These are phyloP conservation scores for Anthoptus insignis DNA, from an alignment of 2,888 invertebrate species.

Conservation along the genomic window DNA sequence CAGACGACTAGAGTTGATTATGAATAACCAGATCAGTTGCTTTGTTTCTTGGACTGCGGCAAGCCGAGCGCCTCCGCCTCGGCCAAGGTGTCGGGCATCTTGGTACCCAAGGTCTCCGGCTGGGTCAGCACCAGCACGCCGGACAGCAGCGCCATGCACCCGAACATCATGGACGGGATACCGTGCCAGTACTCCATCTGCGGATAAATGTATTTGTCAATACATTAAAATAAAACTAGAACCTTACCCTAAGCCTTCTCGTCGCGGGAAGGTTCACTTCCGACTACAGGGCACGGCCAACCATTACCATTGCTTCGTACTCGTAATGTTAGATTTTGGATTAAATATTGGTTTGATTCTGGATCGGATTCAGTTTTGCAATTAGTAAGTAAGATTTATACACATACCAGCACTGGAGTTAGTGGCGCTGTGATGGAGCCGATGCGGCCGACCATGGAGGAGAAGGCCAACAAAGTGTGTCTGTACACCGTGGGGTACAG, in stretches of 20 bases:
- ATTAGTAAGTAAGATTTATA: neutral
- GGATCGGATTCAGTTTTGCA: too few species aligned
- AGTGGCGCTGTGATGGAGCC: slow-evolving; percentile 91
- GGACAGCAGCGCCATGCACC: slow-evolving; percentile 72
- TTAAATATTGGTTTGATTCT: neutral
- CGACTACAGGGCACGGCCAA: too few species aligned
- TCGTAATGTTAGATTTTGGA: neutral
- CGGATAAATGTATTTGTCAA: neutral
- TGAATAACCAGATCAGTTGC: slow-evolving; percentile 34
- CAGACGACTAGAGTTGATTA: too few species aligned
- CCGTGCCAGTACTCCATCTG: slow-evolving; percentile 72
- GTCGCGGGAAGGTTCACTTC: too few species aligned
- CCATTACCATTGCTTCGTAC: too few species aligned
- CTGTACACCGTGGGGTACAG: slow-evolving; percentile 91
- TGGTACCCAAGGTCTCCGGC: slow-evolving; percentile 87
- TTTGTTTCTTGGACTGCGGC: slow-evolving; percentile 36
- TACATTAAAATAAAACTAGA: neutral
- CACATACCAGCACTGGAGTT: slow-evolving; percentile 87
- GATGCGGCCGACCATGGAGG: slow-evolving; percentile 91
- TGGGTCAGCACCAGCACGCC: slow-evolving; percentile 86
- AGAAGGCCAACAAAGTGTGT: slow-evolving; percentile 89
- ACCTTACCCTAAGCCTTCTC: too few species aligned
- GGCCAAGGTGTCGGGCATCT: slow-evolving; percentile 87
- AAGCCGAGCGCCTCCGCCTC: slow-evolving; percentile 82
- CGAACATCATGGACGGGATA: slow-evolving; percentile 86